Evolutionary conservation across 2,113 vertebrate genomes (phyloP).

Genomic region (Fulica atra): DNA sequence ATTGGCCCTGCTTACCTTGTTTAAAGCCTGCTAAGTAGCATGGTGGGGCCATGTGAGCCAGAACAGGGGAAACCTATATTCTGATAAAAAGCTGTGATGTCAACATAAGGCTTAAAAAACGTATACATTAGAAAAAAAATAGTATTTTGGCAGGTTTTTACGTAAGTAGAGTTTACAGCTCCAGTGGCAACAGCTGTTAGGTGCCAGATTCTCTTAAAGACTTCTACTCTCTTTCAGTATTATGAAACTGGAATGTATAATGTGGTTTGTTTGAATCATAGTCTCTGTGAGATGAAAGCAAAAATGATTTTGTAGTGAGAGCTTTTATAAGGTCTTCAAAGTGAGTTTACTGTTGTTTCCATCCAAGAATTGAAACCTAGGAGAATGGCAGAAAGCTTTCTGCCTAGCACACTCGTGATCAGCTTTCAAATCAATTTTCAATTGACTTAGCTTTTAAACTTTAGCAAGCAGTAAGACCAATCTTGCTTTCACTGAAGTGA

Average conservation of each 20-base stretch:
- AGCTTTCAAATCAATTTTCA: not conserved
- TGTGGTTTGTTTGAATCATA: conserved; percentile 31
- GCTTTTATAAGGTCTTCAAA: conserved; percentile 13
- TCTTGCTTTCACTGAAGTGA: not conserved
- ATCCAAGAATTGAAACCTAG: not conserved
- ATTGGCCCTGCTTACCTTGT: not conserved
- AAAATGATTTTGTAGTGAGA: not conserved
- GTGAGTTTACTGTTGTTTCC: conserved; percentile 7
- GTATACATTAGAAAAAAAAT: not conserved
- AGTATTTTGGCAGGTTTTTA: not conserved
- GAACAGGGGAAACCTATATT: not conserved
- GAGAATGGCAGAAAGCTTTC: not conserved
- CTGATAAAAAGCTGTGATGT: not conserved
- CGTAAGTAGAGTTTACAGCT: not conserved
- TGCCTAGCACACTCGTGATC: not conserved
- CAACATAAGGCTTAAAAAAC: not conserved
- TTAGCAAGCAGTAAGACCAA: not conserved
- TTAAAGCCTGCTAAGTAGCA: not conserved
- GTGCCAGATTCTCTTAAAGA: not conserved
- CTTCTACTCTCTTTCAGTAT: not conserved
- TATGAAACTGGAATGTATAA: not conserved
- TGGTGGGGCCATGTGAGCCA: not conserved
- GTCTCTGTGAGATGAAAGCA: conserved; percentile 43
- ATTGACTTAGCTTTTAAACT: not conserved
- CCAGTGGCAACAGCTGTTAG: not conserved